These are phyloP conservation scores for Tokudaia muenninki DNA, from an alignment of 2,797 vertebrate species.

Conservation along the genomic window DNA sequence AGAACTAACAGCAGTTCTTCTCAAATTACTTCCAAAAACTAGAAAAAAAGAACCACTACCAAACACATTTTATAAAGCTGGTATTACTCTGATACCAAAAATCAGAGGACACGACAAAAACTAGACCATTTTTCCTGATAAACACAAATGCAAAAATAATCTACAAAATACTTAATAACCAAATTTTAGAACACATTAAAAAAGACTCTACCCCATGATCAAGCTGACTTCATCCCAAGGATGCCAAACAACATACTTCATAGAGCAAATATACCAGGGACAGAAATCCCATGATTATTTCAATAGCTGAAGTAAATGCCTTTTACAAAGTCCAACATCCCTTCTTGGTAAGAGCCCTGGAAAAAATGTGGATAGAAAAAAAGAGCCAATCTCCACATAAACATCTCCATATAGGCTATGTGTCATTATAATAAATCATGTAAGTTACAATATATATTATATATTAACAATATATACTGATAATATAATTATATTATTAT, in stretches of 20 bases:
- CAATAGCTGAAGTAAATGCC: neutral
- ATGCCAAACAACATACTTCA: neutral
- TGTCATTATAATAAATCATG: no score
- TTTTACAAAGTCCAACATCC: neutral
- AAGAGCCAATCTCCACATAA: neutral
- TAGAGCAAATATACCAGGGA: neutral
- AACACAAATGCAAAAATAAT: neutral
- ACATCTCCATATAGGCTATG: no score
- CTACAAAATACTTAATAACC: neutral
- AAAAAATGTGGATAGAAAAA: neutral
- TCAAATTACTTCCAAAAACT: neutral
- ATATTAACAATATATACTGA: no score
- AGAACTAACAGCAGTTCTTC: neutral
- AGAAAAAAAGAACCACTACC: neutral
- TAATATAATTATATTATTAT: no score
- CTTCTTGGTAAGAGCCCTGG: neutral
- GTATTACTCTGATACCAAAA: neutral
- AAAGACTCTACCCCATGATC: neutral
- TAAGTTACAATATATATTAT: no score
- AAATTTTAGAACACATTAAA: neutral
- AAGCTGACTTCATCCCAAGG: neutral
- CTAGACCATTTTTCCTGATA: no score
- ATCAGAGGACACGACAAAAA: neutral
- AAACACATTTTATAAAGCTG: neutral
- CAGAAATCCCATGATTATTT: neutral